Percentiles rank a stretch among this genome's conserved stretches.
Conservation (phyloP, 2,113 vertebrate species). For the Tursiops truncatus region DNA sequence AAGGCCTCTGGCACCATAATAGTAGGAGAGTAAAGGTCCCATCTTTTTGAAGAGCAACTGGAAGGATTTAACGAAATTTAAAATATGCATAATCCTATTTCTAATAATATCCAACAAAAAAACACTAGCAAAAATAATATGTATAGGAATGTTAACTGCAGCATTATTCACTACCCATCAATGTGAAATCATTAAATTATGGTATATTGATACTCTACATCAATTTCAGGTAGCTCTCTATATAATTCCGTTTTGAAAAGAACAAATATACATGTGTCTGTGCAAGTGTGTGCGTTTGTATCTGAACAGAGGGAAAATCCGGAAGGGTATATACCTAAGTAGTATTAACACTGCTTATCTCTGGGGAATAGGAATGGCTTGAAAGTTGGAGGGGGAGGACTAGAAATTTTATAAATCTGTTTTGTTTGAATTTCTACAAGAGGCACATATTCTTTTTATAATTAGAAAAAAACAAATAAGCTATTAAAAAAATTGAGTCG, state of each 20-base stretch:
- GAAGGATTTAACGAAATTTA: background rate
- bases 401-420: background rate
- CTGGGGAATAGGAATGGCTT: background rate
- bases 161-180: background rate
- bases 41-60: background rate
- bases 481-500: background rate
- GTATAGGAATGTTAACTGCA: background rate
- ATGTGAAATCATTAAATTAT: background rate
- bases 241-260: background rate
- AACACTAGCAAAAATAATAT: background rate
- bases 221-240: background rate
- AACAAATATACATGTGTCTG: background rate
- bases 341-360: background rate
- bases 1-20: background rate
- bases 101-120: background rate
- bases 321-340: background rate
- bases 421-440: conserved; percentile 25
- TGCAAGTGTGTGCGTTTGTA: background rate
- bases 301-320: background rate
- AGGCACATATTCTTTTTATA: background rate
- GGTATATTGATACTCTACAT: background rate
- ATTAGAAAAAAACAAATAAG: background rate
- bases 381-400: background rate
- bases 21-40: background rate
- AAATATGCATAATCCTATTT: conserved; percentile 7